Evolutionary conservation across 2,888 invertebrate genomes (phyloP), one percentile per base, ranked within the genome.

Genomic region (Pollenia amentaria): DNA sequence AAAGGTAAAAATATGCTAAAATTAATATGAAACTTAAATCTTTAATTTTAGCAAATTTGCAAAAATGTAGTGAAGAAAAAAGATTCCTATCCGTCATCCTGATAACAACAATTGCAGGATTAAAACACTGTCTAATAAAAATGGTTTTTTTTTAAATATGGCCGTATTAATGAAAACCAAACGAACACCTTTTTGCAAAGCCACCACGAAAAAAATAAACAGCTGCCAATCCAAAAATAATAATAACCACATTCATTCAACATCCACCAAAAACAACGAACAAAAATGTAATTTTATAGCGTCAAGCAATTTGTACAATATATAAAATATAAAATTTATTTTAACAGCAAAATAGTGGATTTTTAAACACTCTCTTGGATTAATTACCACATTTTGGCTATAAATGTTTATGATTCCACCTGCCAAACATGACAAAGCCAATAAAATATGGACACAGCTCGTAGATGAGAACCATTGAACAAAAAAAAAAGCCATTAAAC

Each of bases 321-420:
- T 55, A 65, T 75, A 53, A 21, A 7, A 76, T 48, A 14, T 57
- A 21, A 0, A 44, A 8, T 67, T 21, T 10, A 14, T 70, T 62
- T 82, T 79, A 78, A 79, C 83, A 83, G 53, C 76, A 84, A 78
- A 76, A 84, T 80, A 77, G 87, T 81, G 84, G 67, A 87, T 65
- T 87, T 87, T 87, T 73, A 87, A 77, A 84, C 87, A 87, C 84
- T 84, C 76, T 78, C 76, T 62, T 81, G 87, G 87, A 87, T 87
- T 87, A 87, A 87, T 84, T 87, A 53, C 87, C 84, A 87, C 87
- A 73, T 84, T 80, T 83, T 84, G 87, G 80, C 72, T 80, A 84
- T 84, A 87, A 87, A 87, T 76, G 65, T 77, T 77, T 69, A 84
- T 79, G 67, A 87, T 69, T 87, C 80, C 87, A 87, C 87, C 87